Base-by-base conservation (phyloP, 2,113 vertebrate species). In the Aramus guarauna region DNA sequence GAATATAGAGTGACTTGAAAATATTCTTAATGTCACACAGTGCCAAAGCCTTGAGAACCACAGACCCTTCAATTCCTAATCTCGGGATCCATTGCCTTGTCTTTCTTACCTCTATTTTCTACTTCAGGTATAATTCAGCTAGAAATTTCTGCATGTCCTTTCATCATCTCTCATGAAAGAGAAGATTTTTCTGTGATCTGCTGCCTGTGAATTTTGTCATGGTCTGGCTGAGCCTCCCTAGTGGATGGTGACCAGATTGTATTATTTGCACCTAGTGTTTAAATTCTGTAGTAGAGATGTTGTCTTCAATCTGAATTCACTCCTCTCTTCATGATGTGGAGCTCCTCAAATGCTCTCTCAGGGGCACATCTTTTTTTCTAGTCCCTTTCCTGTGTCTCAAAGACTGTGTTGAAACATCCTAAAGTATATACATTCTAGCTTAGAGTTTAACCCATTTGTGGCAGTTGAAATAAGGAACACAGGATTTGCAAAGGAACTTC, bases 101-200 rank as follows among this genome's bases (percentile, higher is more conserved):
- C 75, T 85, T 76, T 29, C 78, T 80, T 64, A 81, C 83, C 45
- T 90, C 58, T 83, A 27, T 90, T 94, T 93, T 69, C 63, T 76
- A 69, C 75, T 90, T 90, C 27, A 80, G 67, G 36, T 53, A 69
- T 85, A 83, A 92, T 85, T 92, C 85, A 79, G 27, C 27, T 85
- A 41, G 75, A 76, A 90, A 94, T 76, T 88, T 58, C 87, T 93
- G 43, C 39, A 15, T 85, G 23, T 93, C 30, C 91, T 97, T 97
- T 93, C 85, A 96, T 93, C 92, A 85, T 79, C 59, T 94, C 59
- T 64, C 92, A 92, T 94, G 88, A 97, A 94, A 95, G 91, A 76
- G 67, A 76, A 82, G 62, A 47, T 93, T 85, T 83, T 83, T 76
- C 75, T 92, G 78, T 95, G 91, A 94, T 93, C 56, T 93, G 75